These are phyloP conservation scores for Cathartes aura DNA, from an alignment of 2,113 vertebrate species.

Conservation along the genomic window DNA sequence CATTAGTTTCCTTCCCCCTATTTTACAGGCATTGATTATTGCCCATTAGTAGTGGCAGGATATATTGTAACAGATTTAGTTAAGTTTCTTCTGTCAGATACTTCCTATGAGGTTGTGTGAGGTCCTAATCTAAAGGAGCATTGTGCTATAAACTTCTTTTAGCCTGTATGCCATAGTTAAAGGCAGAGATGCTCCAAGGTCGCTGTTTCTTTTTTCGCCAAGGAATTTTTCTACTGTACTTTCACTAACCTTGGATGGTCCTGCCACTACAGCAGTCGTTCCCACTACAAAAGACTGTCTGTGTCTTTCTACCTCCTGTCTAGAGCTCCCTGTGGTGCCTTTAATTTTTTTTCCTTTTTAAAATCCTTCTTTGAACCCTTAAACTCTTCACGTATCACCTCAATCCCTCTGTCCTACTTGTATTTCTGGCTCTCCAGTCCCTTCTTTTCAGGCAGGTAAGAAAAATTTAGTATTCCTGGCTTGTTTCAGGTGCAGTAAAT, in stretches of 20 bases:
- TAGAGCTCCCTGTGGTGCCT: background rate
- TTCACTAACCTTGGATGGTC: background rate
- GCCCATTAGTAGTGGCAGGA: background rate
- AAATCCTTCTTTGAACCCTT: background rate
- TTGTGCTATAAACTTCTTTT: background rate
- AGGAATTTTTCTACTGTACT: background rate
- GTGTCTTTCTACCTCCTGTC: background rate
- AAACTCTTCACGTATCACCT: background rate
- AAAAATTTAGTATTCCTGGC: background rate
- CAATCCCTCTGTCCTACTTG: background rate
- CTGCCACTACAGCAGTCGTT: background rate
- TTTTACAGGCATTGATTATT: background rate
- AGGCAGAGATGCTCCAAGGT: background rate
- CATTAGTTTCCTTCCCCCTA: background rate
- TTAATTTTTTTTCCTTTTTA: background rate
- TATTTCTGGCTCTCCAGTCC: background rate
- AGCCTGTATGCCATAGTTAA: background rate
- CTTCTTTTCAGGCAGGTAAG: background rate
- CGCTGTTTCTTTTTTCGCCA: background rate
- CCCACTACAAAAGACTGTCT: background rate
- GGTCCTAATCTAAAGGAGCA: background rate
- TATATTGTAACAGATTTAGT: background rate
- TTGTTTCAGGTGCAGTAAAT: background rate
- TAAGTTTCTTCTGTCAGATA: background rate
- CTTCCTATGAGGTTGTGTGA: background rate